A percentile compares a stretch with the other conserved stretches of the same genome.
phyloP scores from a whole-genome alignment of 2,888 invertebrate genomes.

The Apomyelois bistriatella region DNA sequence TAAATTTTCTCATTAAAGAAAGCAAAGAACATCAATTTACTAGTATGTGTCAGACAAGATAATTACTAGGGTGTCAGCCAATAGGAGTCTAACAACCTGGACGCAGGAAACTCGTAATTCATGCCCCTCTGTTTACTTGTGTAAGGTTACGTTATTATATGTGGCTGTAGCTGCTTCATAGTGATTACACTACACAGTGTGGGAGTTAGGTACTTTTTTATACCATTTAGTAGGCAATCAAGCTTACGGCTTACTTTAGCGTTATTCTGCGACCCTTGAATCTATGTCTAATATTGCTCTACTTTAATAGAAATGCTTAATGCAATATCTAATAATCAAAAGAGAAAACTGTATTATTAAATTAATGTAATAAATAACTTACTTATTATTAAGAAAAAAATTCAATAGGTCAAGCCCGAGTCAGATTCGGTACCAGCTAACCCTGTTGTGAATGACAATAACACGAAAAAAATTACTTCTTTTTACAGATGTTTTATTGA shows the following conservation, averaged over 20 bases:
- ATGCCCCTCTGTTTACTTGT: conserved; percentile 33
- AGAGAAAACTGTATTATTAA: too few species aligned
- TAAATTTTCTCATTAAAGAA: background rate
- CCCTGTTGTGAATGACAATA: too few species aligned
- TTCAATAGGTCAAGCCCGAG: too few species aligned
- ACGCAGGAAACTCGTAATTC: conserved; percentile 47
- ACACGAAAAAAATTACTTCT: too few species aligned
- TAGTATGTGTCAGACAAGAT: conserved; percentile 31
- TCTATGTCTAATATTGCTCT: background rate
- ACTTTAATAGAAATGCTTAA: too few species aligned
- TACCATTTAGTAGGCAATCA: too few species aligned
- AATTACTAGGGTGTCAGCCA: conserved; percentile 36
- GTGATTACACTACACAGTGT: background rate
- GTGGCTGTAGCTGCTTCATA: background rate
- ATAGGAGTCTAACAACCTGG: conserved; percentile 35
- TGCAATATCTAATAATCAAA: too few species aligned
- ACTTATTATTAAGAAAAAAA: too few species aligned
- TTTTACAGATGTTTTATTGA: too few species aligned
- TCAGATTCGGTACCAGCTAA: too few species aligned
- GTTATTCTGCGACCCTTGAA: background rate
- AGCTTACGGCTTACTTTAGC: background rate
- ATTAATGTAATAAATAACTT: too few species aligned
- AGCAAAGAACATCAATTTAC: conserved; percentile 10
- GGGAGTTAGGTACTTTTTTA: background rate
- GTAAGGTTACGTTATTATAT: conserved; percentile 13